Conservation (phyloP, 2,113 vertebrate genomes). For the Alligator sinensis region DNA sequence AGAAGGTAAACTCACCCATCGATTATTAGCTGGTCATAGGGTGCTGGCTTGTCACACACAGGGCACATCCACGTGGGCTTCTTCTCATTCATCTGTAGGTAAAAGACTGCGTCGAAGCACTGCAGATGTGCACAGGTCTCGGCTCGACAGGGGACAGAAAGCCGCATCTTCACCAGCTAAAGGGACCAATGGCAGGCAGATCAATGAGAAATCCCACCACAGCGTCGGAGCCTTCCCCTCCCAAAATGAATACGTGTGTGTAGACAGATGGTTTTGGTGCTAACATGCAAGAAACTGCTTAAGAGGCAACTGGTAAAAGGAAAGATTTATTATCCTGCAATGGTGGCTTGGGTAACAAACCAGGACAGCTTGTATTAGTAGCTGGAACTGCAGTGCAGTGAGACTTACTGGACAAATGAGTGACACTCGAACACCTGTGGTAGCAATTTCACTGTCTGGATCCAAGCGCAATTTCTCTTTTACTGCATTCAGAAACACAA, state of each 20-base stretch:
- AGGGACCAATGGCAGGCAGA: neutral
- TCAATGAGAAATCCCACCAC: neutral
- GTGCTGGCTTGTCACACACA: conserved; percentile 96
- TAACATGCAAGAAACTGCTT: too few species aligned
- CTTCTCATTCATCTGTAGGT: conserved; percentile 99
- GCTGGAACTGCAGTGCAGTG: fast-evolving
- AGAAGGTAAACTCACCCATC: conserved; percentile 85
- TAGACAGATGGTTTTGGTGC: neutral
- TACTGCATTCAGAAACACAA: conserved; percentile 77
- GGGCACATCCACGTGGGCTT: conserved; percentile 99
- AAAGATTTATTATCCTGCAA: fast-evolving
- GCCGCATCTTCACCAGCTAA: conserved; percentile 98
- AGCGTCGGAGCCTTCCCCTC: neutral
- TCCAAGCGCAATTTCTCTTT: conserved; percentile 97
- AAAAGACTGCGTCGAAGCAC: conserved; percentile 99
- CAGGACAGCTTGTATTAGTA: fast-evolving
- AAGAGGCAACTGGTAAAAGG: too few species aligned
- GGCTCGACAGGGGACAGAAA: conserved; percentile 94
- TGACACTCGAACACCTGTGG: conserved; percentile 95
- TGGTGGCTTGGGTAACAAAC: neutral
- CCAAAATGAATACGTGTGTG: neutral
- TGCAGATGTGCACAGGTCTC: conserved; percentile 96
- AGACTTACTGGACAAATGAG: conserved; percentile 95
- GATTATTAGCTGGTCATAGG: conserved; percentile 96
- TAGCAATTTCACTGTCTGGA: conserved; percentile 97